Base-by-base conservation (phyloP, 2,888 invertebrate genomes). In the Agrochola circellaris region DNA sequence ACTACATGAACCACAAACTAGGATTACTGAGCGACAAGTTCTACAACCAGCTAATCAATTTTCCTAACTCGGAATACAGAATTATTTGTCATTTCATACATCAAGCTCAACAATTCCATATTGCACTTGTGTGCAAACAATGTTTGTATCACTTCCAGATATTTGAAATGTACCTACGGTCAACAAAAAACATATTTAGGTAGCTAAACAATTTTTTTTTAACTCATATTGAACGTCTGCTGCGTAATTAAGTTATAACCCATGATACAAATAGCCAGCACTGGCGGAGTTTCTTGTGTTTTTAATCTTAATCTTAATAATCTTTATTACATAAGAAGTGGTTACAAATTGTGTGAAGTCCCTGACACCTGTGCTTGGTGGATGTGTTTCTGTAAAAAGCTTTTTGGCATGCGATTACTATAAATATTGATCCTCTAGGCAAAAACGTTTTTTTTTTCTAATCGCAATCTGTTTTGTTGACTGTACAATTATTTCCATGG, bases 401-500 rank as follows among this genome's bases (percentile, higher is more conserved):
- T 45, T 30, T 30, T 1, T 34, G n/a, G 17, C n/a, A 13, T 30
- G 17, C 23, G 17, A 34, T 67, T 34, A 67, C 23, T 17, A 34
- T 56, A 15, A n/a, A n/a, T 20, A 4, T 45, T 58, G 34, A 34
- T 58, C 13, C 13, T n/a, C 9, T 7, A 23, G 9, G n/a, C n/a
- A 34, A 58, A 58, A 30, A n/a, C 20, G 1, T 34, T 20, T 30
- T 15, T 1, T 26, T 23, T 20, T 45, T 38, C 8, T n/a, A 13
- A 51, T 54, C 38, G 23, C 5, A 13, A 17, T 51, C 2, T 51
- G 23, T 58, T 42, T 71, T 30, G 30, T n/a, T 38, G 23, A 45
- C 23, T 54, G 42, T 58, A 64, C 34, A 30, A 58, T 61, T 30
- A 82, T 81, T 78, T 75, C 80, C 58, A 70, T 81, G 79, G 74